Evolutionary conservation across 2,888 invertebrate species (phyloP).

Genomic region (Smittia sp.): DNA sequence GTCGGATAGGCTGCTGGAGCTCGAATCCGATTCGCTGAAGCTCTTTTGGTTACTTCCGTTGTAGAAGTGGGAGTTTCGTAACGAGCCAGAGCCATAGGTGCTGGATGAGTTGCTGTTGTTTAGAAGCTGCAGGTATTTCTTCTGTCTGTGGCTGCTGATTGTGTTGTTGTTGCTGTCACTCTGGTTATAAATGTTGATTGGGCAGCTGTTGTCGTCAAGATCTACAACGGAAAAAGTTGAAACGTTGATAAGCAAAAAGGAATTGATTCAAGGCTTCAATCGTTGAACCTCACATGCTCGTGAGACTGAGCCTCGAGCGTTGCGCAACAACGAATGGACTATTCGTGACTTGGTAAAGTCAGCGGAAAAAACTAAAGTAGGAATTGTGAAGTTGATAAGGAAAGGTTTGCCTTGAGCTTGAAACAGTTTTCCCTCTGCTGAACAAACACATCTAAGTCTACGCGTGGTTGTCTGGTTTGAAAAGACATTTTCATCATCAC

Average conservation of each 20-base stretch:
- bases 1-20: conserved; percentile 32
- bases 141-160: conserved; percentile 52
- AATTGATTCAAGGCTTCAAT: neutral
- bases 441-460: too few relatives aligned
- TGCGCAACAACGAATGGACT: neutral
- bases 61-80: neutral
- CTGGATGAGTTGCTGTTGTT: conserved; percentile 53
- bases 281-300: neutral
- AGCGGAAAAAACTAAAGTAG: neutral
- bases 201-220: conserved; percentile 36
- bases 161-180: conserved; percentile 33
- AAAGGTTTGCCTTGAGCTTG: too few relatives aligned
- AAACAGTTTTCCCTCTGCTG: too few relatives aligned
- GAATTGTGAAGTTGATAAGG: too few relatives aligned
- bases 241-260: neutral
- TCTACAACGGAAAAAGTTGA: neutral
- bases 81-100: neutral
- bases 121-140: conserved; percentile 77
- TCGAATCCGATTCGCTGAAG: conserved; percentile 9
- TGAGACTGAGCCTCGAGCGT: neutral
- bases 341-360: conserved; percentile 30
- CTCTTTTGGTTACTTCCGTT: conserved; percentile 23
- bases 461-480: too few relatives aligned
- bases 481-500: too few relatives aligned
- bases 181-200: conserved; percentile 27